A percentile compares a stretch with the other conserved stretches of the same genome.
Evolutionary conservation across 2,113 vertebrate species (phyloP).

Genomic region (Gopherus evgoodei): DNA sequence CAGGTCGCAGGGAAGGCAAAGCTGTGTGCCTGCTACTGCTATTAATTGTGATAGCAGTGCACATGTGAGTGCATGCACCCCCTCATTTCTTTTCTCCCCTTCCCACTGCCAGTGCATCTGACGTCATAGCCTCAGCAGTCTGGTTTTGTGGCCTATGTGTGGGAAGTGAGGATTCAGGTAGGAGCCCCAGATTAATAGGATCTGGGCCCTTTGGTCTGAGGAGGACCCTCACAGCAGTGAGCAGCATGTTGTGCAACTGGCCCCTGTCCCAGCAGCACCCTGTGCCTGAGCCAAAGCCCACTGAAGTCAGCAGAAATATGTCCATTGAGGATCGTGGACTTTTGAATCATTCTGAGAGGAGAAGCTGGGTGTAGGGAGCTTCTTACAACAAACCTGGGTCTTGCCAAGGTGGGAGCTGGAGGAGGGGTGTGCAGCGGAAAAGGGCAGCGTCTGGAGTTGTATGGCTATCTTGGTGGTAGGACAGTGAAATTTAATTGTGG

Average conservation of each 20-base stretch:
- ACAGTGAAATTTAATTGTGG: background rate
- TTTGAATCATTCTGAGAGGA: background rate
- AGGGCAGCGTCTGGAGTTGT: background rate
- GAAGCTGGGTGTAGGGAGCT: background rate
- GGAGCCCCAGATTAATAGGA: background rate
- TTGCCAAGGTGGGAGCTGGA: too few species aligned
- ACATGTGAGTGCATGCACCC: background rate
- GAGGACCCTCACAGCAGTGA: background rate
- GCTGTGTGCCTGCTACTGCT: background rate
- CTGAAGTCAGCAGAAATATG: too few species aligned
- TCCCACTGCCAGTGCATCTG: background rate
- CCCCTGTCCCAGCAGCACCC: background rate
- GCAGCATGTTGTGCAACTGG: background rate
- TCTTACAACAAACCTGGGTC: background rate
- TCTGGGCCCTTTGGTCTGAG: background rate
- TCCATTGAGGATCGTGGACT: background rate
- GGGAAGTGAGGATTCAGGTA: background rate
- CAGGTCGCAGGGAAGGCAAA: background rate
- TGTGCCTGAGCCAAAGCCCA: background rate
- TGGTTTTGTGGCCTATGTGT: background rate
- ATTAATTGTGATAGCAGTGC: background rate
- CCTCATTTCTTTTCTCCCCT: background rate
- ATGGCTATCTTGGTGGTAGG: background rate
- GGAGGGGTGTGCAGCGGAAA: rapidly evolving
- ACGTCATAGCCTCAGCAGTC: background rate